phyloP scores from a whole-genome alignment of 2,888 invertebrate genomes.

The Platypus cylindrus region DNA sequence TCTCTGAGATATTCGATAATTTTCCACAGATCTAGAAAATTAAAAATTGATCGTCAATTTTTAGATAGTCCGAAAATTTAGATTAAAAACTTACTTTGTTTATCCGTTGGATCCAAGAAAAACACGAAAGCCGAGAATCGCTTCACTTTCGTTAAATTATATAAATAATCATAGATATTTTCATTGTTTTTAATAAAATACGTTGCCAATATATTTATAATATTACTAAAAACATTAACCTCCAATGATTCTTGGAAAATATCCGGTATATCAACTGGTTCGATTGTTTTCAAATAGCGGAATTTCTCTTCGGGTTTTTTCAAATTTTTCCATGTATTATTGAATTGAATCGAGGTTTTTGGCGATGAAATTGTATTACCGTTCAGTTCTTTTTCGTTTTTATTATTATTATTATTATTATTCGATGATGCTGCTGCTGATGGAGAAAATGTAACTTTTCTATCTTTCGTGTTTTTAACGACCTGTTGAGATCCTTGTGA shows the following conservation, averaged over 20 bases:
- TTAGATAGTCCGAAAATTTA: constrained; percentile 6
- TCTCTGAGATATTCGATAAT: constrained; percentile 30
- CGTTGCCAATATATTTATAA: constrained; percentile 39
- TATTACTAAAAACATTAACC: constrained; percentile 47
- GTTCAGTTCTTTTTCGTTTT: too few relatives aligned
- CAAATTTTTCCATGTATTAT: constrained; percentile 47
- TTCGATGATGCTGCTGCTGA: constrained; percentile 4
- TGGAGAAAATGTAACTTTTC: constrained; percentile 15
- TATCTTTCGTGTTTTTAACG: constrained; percentile 17
- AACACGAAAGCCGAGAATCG: constrained; percentile 51
- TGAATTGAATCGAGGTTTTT: constrained; percentile 52
- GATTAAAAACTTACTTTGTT: constrained; percentile 38
- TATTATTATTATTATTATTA: background rate
- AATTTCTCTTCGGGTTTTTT: constrained; percentile 40
- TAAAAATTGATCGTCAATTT: background rate
- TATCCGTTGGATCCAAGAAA: constrained; percentile 48
- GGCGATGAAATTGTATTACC: constrained; percentile 34
- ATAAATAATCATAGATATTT: constrained; percentile 40
- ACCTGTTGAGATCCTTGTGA: constrained; percentile 23
- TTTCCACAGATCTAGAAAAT: constrained; percentile 31
- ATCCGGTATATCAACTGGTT: constrained; percentile 42
- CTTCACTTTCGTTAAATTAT: constrained; percentile 43
- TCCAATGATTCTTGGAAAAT: constrained; percentile 59
- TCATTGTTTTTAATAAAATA: constrained; percentile 36
- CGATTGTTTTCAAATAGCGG: constrained; percentile 46